These are phyloP conservation scores for Nyctalus aviator DNA, from an alignment of 2,797 vertebrate species.

Conservation along the genomic window DNA sequence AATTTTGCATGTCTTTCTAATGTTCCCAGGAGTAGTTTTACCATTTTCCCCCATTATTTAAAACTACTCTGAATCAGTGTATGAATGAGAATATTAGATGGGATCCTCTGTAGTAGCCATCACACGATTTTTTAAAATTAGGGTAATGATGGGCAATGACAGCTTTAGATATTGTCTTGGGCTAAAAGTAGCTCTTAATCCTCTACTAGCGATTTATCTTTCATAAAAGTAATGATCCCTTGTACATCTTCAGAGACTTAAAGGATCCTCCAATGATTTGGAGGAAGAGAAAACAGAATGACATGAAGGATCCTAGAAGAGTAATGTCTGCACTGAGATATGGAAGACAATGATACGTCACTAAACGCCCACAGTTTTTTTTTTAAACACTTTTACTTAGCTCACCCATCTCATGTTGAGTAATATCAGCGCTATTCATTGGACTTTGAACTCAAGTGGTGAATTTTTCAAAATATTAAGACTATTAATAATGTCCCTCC, in stretches of 20 bases:
- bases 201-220: not conserved
- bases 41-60: not conserved
- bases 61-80: slow-evolving; percentile 9
- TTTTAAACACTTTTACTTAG: not conserved
- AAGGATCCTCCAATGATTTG: not conserved
- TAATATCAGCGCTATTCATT: not conserved
- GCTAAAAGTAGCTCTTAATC: not conserved
- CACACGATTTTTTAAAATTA: not conserved
- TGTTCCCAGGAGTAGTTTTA: not conserved
- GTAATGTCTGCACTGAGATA: not conserved
- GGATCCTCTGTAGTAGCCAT: not conserved
- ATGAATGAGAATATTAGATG: not conserved
- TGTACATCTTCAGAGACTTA: slow-evolving; percentile 11
- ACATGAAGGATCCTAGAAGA: not conserved
- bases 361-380: not conserved
- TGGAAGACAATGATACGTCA: not conserved
- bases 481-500: not conserved
- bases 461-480: not conserved
- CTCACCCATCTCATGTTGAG: not conserved
- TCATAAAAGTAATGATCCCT: slow-evolving; percentile 31
- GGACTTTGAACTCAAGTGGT: not conserved
- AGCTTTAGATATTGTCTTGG: slow-evolving; percentile 27
- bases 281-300: not conserved
- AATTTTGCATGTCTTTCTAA: not conserved
- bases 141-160: not conserved